Evolutionary conservation across 1,140 invertebrate genomes (phyloP).

Genomic region (Drusus annulatus): DNA sequence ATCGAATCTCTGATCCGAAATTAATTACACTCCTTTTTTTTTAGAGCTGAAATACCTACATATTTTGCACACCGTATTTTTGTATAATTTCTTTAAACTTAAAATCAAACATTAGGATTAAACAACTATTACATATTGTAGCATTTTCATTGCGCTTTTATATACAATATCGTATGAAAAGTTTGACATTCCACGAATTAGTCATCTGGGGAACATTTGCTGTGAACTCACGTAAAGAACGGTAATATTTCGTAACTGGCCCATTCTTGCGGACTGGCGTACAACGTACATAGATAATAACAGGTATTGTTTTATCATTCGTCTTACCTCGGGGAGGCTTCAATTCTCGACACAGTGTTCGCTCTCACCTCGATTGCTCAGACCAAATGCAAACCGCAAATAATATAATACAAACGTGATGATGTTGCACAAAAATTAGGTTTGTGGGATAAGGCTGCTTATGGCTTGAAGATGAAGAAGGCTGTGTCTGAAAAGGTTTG

Average conservation of each 20-base stretch:
- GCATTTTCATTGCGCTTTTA: no score
- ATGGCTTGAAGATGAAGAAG: no score
- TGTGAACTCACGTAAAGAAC: slow-evolving; percentile 43
- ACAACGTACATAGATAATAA: slow-evolving; percentile 28
- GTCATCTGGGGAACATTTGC: slow-evolving; percentile 27
- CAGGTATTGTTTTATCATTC: slow-evolving; percentile 46
- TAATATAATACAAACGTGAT: slow-evolving; percentile 14
- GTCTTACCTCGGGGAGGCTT: slow-evolving; percentile 11
- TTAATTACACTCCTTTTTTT: no score
- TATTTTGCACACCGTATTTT: no score
- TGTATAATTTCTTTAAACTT: no score
- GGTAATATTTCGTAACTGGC: slow-evolving; percentile 15
- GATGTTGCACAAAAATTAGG: neutral
- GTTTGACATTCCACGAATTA: slow-evolving; percentile 20
- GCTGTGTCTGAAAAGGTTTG: no score
- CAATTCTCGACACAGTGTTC: neutral
- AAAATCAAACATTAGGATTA: no score
- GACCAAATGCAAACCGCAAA: neutral
- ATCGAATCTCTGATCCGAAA: no score
- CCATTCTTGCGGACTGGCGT: neutral
- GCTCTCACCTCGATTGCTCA: slow-evolving; percentile 18
- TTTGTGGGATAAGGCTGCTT: neutral
- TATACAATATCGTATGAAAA: neutral
- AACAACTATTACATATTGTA: no score
- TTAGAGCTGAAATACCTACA: no score